A percentile compares a stretch with the other conserved stretches of the same genome.
These are phyloP conservation scores for Cryptophagus acutangulus DNA, from an alignment of 2,888 invertebrate genomes.

Conservation along the genomic window DNA sequence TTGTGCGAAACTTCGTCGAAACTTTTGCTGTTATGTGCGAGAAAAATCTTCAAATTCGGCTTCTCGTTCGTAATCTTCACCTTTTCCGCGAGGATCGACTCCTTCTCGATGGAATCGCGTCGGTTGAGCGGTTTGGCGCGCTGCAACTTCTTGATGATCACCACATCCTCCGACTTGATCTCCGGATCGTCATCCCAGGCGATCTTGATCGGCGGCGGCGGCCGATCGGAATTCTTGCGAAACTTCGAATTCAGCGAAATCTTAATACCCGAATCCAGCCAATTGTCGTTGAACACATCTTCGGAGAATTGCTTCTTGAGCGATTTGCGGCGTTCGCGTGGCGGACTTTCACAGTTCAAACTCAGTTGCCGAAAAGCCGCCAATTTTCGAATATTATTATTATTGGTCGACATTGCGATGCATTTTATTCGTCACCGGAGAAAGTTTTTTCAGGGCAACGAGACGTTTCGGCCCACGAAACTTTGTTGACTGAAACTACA, in stretches of 20 bases:
- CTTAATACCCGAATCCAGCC: slow-evolving; percentile 20
- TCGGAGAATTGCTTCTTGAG: slow-evolving; percentile 43
- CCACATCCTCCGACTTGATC: slow-evolving; percentile 32
- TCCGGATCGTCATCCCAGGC: slow-evolving; percentile 30
- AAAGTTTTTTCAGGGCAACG: slow-evolving; percentile 17
- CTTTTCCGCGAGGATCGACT: slow-evolving; percentile 35
- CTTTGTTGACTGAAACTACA: slow-evolving; percentile 46
- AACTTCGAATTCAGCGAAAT: slow-evolving; percentile 27
- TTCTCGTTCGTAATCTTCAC: slow-evolving; percentile 46
- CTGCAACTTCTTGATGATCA: slow-evolving; percentile 40
- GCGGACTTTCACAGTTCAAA: slow-evolving; percentile 37
- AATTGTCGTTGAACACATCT: slow-evolving; percentile 28
- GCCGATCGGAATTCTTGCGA: slow-evolving; percentile 23
- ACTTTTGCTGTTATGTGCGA: slow-evolving; percentile 53
- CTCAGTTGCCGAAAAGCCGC: slow-evolving; percentile 43
- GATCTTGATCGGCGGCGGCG: slow-evolving; percentile 31
- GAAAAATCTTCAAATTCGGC: slow-evolving; percentile 58
- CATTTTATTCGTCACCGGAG: slow-evolving; percentile 4
- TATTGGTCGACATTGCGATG: slow-evolving; percentile 1
- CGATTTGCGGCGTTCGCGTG: slow-evolving; percentile 27
- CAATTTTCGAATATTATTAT: slow-evolving; percentile 30
- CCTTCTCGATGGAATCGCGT: slow-evolving; percentile 38
- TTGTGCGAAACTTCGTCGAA: slow-evolving; percentile 3
- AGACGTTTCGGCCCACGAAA: slow-evolving; percentile 38
- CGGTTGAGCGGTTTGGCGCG: slow-evolving; percentile 29